Conservation (phyloP, 2,113 vertebrate species). For the Alethe castanea region DNA sequence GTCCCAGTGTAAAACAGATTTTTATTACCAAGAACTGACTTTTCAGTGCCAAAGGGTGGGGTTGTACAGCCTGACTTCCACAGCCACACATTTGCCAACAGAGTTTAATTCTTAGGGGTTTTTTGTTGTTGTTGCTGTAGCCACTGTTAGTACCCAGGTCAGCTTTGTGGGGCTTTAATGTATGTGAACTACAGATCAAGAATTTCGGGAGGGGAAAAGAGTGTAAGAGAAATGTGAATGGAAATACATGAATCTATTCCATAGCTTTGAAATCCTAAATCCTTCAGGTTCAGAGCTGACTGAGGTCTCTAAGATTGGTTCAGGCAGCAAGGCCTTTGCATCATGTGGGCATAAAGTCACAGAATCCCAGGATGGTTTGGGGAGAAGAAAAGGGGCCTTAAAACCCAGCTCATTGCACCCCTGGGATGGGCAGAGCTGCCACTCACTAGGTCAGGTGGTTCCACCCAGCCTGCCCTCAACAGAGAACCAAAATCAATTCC, state of each 20-base stretch:
- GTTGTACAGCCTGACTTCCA: neutral
- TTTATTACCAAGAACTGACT: neutral
- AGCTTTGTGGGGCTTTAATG: neutral
- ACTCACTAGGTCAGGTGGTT: neutral
- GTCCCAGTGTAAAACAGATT: neutral
- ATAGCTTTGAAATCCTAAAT: neutral
- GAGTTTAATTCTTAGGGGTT: neutral
- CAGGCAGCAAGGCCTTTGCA: neutral
- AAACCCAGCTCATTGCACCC: neutral
- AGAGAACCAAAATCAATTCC: neutral
- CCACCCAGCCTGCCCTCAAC: neutral
- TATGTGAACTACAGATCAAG: neutral
- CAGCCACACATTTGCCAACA: neutral
- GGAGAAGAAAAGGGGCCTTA: neutral
- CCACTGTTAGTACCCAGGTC: neutral
- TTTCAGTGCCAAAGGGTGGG: conserved; percentile 38
- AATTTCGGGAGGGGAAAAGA: neutral
- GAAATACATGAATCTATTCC: neutral
- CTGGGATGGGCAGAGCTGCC: neutral
- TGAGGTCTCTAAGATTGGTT: neutral
- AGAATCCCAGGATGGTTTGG: neutral
- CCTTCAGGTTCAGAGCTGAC: neutral
- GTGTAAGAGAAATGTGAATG: neutral
- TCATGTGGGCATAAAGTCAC: neutral
- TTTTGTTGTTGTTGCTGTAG: neutral